Conservation (phyloP, 2,888 invertebrate species). For the Monoplex corrugatus region DNA sequence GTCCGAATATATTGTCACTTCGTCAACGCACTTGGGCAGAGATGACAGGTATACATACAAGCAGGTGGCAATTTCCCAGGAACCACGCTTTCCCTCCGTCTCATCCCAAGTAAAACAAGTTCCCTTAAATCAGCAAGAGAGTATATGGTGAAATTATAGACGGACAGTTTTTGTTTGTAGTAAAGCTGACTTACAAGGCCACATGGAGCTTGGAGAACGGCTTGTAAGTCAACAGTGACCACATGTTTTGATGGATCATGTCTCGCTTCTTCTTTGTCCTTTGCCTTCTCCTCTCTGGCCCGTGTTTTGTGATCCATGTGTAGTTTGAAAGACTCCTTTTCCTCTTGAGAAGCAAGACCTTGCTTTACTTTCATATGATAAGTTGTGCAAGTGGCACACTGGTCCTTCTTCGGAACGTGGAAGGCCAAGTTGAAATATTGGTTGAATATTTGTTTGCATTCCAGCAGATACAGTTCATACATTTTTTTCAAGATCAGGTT, state of each 20-base stretch:
- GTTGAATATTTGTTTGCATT: background rate
- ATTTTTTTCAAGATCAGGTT: background rate
- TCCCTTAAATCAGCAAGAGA: background rate
- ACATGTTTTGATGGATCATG: background rate
- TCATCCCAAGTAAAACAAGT: conserved; percentile 39
- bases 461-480: background rate
- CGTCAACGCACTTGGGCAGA: no score
- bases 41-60: background rate
- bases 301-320: background rate
- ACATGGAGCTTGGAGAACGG: background rate
- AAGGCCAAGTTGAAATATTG: conserved; percentile 36
- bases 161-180: conserved; percentile 27
- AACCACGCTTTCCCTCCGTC: background rate
- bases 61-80: conserved; percentile 25
- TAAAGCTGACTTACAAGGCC: background rate
- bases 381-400: conserved; percentile 8
- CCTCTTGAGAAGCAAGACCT: no score
- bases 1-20: background rate
- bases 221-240: conserved; percentile 30
- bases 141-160: conserved; percentile 3
- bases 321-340: no score
- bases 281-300: background rate
- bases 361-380: no score
- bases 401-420: conserved; percentile 37
- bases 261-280: background rate